Evolutionary conservation across 2,797 vertebrate species (phyloP).

Genomic region (Strix occidentalis): DNA sequence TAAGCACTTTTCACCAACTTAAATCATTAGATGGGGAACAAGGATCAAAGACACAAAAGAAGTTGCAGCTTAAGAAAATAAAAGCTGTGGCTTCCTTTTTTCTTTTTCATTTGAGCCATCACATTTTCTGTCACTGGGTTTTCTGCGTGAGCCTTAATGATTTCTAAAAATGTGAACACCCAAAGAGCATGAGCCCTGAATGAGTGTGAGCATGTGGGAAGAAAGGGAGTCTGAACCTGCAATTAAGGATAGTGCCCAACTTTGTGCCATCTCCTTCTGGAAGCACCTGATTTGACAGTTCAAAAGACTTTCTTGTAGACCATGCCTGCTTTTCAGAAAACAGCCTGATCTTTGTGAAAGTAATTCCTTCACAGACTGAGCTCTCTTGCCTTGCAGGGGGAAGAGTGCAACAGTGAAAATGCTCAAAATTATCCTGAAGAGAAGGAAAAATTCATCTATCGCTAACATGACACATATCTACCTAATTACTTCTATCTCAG

Average conservation of each 20-base stretch:
- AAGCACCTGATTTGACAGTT: background rate
- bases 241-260: background rate
- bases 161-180: background rate
- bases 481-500: background rate
- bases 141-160: background rate
- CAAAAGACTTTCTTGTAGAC: background rate
- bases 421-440: background rate
- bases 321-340: background rate
- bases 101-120: rapidly evolving
- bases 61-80: background rate
- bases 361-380: background rate
- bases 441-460: background rate
- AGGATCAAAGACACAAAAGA: background rate
- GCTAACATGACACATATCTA: rapidly evolving
- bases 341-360: background rate
- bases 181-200: background rate
- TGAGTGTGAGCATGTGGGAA: background rate
- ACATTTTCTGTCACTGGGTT: background rate
- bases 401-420: background rate
- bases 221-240: background rate
- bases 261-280: background rate
- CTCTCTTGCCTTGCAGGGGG: background rate
- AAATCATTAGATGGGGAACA: background rate
- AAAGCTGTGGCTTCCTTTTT: background rate
- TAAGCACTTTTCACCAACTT: background rate